phyloP scores from a whole-genome alignment of 2,113 vertebrate genomes.

The Laticauda laticaudata region DNA sequence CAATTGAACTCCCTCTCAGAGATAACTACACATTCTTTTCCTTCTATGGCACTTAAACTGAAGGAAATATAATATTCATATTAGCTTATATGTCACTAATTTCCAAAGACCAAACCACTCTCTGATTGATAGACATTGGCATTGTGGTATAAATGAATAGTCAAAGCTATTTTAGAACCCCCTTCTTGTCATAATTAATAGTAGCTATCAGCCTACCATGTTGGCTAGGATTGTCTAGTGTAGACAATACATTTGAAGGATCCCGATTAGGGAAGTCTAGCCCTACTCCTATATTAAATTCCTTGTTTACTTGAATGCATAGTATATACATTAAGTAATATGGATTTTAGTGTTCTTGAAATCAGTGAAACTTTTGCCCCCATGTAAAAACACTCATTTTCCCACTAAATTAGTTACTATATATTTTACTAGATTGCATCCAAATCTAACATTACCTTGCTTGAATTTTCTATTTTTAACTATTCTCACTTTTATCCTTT shows the following conservation, averaged over 20 bases:
- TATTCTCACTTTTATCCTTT: not conserved
- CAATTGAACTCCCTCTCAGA: not conserved
- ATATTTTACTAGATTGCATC: not conserved
- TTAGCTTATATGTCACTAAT: not conserved
- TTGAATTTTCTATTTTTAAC: not conserved
- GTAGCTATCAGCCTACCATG: not conserved
- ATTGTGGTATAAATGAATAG: not conserved
- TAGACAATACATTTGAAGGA: not conserved
- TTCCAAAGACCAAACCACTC: not conserved
- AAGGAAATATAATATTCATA: not conserved
- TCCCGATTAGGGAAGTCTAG: not conserved
- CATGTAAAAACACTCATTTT: not conserved
- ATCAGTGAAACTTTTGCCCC: not conserved
- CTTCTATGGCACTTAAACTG: not conserved
- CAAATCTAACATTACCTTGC: not conserved
- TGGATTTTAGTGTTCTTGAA: not conserved
- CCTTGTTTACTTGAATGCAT: not conserved
- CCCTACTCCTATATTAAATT: not conserved
- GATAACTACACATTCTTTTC: not conserved
- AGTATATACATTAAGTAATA: not conserved
- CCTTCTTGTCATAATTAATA: not conserved
- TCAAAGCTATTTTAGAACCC: not conserved
- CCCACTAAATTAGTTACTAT: not conserved
- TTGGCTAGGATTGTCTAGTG: not conserved
- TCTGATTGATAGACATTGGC: not conserved